These are phyloP conservation scores for Ammodytes dubius DNA, from an alignment of 2,113 vertebrate genomes.

Conservation along the genomic window DNA sequence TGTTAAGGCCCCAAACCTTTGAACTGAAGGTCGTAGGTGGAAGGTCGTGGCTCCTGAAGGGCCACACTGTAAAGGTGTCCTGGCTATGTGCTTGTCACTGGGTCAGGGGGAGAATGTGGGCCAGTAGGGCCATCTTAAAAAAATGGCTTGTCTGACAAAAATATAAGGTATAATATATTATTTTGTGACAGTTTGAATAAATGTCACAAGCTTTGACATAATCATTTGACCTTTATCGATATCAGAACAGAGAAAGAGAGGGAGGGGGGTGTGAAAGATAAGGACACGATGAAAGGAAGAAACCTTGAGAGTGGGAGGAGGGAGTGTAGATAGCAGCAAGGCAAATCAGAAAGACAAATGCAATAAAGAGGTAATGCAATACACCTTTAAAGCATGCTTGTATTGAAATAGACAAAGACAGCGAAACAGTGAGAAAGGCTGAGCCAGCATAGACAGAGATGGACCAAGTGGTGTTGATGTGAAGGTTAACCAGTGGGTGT, in stretches of 20 bases:
- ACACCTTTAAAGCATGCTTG: slow-evolving; percentile 6
- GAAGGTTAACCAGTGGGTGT: slow-evolving; percentile 75
- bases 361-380: background rate
- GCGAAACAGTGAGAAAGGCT: slow-evolving; percentile 13
- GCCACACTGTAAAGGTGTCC: slow-evolving; percentile 51
- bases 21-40: slow-evolving; percentile 72
- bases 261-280: slow-evolving; percentile 4
- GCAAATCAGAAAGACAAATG: background rate
- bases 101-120: background rate
- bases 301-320: background rate
- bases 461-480: slow-evolving; percentile 52
- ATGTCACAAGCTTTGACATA: slow-evolving; percentile 53
- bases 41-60: slow-evolving; percentile 64
- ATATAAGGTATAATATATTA: slow-evolving; percentile 9
- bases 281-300: background rate
- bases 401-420: background rate
- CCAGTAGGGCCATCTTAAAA: slow-evolving; percentile 12
- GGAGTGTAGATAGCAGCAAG: background rate
- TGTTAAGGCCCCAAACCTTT: slow-evolving; percentile 61
- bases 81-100: background rate
- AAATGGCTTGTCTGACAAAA: background rate
- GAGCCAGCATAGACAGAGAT: slow-evolving; percentile 15
- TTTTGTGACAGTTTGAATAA: slow-evolving; percentile 59
- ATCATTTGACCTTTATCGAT: slow-evolving; percentile 60
- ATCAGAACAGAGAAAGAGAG: slow-evolving; percentile 16